Base-by-base conservation (phyloP, 1,140 invertebrate species). In the Drosophila tristis region DNA sequence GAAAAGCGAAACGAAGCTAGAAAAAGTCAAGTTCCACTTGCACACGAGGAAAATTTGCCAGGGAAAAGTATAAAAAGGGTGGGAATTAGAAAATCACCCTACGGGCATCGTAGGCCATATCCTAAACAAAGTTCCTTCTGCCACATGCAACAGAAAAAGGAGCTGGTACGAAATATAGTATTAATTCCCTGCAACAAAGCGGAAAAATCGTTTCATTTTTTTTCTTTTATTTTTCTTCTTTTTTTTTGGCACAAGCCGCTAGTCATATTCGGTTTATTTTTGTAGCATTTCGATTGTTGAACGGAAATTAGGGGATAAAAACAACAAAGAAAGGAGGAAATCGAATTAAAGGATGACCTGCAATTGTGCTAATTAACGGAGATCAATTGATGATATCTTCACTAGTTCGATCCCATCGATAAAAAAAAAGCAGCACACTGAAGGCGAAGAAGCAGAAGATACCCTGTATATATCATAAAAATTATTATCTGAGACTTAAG, bases 241-340 rank as follows among this genome's bases (percentile, higher is more conserved):
- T 39, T 31, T 6, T 55, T 35, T 23, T 39, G 13, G n/a, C 7
- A n/a, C 15, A 57, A 64, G 49, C 71, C 61, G 31, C 72, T 57
- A 65, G 70, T 57, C 60, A 74, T 74, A 74, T 65, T 74, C 15
- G 59, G 58, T 74, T 65, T 74, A 47, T 48, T 55, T 51, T 65
- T 74, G 60, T 74, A 59, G 72, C 58, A 42, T 59, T 74, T 74
- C 25, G 39, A 75, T 59, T 49, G 71, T 15, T 44, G 47, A 53
- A 25, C 29, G 35, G 42, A 8, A n/a, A 15, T n/a, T n/a, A 29
- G 23, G 7, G 35, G 3, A 11, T 11, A 7, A 23, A 61, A 45
- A 26, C 39, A 35, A 25, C 1, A 43, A 31, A 55, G n/a, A 57
- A 42, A 43, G 39, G 31, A 47, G 35, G 11, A 39, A 39, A 39